Evolutionary conservation across 2,113 vertebrate genomes (phyloP), one percentile per base, ranked within the genome.

Genomic region (Cottus gobio): DNA sequence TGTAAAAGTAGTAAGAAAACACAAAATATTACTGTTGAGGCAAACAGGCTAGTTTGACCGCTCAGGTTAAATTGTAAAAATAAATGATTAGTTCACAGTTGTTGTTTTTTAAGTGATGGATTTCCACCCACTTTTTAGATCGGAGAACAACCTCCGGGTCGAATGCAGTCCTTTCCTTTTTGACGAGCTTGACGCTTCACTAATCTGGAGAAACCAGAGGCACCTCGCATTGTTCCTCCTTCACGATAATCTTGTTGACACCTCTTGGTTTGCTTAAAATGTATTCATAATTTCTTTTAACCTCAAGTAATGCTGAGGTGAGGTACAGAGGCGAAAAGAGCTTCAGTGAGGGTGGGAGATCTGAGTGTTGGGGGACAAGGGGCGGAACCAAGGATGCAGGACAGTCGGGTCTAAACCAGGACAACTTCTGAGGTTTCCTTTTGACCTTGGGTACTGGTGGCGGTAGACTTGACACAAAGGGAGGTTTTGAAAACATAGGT

Each of bases 211-310:
- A 10, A 71, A 12, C 26, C 11, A 60, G 12, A 1, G 22, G 52
- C 6, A 28, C 13, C 20, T 80, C 28, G 0, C 20, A 4, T 2
- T 3, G 67, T 18, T 90, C 68, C 34, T 77, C 58, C 42, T 82
- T 80, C 26, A 76, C 56, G 7, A 20, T 0, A 2, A 10, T n/a
- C 10, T 60, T 50, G 26, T 46, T 16, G 0, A 0, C 20, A 0
- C 1, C 11, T 18, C 2, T 24, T 2, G 62, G 1, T n/a, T 85
- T 88, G 24, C 48, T 84, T 20, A 91, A 79, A 84, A 92, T 85
- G 20, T 90, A 93, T 1, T 81, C 36, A 34, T 91, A 91, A 77
- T 93, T 84, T 82, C 90, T 90, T 60, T 74, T 39, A 20, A 93
- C 93, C 3, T 93, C 20, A 4, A 93, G 70, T 2, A 92, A 77